These are phyloP conservation scores for Yponomeuta cagnagella DNA, from an alignment of 2,888 invertebrate species.

Conservation along the genomic window DNA sequence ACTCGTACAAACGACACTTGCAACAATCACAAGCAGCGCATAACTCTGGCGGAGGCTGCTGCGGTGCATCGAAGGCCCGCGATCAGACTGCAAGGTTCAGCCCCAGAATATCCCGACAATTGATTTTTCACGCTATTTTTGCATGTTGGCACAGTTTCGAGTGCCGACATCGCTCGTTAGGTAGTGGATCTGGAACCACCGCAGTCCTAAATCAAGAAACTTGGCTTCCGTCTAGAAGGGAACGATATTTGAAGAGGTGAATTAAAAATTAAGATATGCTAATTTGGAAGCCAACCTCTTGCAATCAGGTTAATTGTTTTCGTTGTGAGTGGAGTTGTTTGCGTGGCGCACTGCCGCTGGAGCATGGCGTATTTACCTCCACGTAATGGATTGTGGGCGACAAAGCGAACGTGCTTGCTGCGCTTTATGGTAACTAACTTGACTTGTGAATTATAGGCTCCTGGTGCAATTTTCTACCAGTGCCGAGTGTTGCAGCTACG, in stretches of 20 bases:
- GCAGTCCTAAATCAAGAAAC: conserved; percentile 15
- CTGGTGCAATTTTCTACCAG: neutral
- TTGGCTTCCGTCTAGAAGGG: conserved; percentile 2
- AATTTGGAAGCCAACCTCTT: neutral
- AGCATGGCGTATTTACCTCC: neutral
- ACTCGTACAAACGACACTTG: neutral
- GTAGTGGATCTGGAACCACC: conserved; percentile 19
- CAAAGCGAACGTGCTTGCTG: neutral
- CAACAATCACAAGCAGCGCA: neutral
- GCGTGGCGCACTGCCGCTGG: neutral
- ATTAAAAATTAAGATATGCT: neutral
- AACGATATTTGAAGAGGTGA: neutral
- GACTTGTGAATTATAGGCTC: neutral
- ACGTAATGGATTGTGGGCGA: neutral
- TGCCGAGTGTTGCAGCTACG: neutral
- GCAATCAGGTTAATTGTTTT: neutral
- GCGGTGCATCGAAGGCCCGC: neutral
- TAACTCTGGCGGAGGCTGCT: no score
- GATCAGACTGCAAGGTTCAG: neutral
- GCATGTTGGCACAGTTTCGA: conserved; percentile 55
- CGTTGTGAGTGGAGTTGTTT: neutral
- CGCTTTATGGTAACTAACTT: neutral
- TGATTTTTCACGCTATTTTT: conserved; percentile 69
- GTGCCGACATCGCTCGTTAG: conserved; percentile 22
- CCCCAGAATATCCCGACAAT: conserved; percentile 42